Evolutionary conservation across 1,140 invertebrate species (phyloP), one percentile per base, ranked within the genome.

Genomic region (Matsumurasca onukii): DNA sequence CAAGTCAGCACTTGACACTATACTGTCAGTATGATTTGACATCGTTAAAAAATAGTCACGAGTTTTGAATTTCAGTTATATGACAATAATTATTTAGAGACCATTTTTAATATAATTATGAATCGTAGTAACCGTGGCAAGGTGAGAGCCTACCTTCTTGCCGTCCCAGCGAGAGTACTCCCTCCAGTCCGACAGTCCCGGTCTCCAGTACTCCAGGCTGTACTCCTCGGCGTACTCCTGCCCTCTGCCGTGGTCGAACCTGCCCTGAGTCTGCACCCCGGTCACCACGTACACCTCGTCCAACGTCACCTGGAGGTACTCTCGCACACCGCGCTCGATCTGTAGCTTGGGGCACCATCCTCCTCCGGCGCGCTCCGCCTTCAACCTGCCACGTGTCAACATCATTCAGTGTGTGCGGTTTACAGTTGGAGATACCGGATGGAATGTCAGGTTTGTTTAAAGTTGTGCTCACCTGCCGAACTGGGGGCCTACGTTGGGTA

Each of bases 331-430:
- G n/a, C 89, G 86, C 20, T 90, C 92, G 31, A 98, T 90, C 80
- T 93, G 90, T 66, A 89, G 85, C 75, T 89, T 88, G 0, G 96
- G 95, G 83, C 96, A 98, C 96, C 95, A 98, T 0, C 95, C 95
- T n/a, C 95, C 95, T 29, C 95, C 93, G 73, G 92, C 91, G 71
- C 89, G 88, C 77, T 98, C 94, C 70, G 89, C 87, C 69, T 91
- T 86, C 72, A 98, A 84, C 80, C 95, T 98, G 34, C 34, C 34
- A 39, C 34, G 34, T 9, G 34, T 39, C 5, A 39, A 39, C 17
- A 39, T 39, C n/a, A 17, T 39, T 39, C 34, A 39, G n/a, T n/a
- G n/a, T n/a, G n/a, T n/a, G n/a, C n/a, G n/a, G n/a, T n/a, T 39
- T 39, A 39, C 34, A 39, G 34, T 5, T 9, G 5, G 34, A 17